phyloP scores from a whole-genome alignment of 2,888 invertebrate genomes.

The Lasioglossum morio region DNA sequence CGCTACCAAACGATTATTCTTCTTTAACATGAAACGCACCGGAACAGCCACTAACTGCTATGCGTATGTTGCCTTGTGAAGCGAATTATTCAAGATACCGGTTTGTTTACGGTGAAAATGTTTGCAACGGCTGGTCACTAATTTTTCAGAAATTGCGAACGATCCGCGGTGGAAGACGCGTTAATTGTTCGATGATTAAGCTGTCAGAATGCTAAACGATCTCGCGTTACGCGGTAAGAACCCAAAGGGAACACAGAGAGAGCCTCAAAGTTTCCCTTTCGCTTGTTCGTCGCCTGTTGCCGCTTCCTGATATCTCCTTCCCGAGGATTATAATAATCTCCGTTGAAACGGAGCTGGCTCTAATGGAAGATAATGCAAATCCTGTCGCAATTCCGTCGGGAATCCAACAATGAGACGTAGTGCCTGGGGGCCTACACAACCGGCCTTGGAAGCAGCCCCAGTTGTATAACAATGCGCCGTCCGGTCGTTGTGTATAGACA shows the following conservation, averaged over 20 bases:
- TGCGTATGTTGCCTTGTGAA: no score
- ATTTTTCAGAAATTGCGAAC: no score
- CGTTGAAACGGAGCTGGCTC: slow-evolving; percentile 51
- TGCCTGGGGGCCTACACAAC: slow-evolving; percentile 57
- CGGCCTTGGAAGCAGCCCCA: slow-evolving; percentile 45
- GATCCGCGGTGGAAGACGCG: neutral
- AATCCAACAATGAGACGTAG: slow-evolving; percentile 68
- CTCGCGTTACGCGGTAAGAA: neutral
- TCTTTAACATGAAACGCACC: neutral
- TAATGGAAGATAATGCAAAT: slow-evolving; percentile 66
- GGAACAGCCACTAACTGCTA: neutral
- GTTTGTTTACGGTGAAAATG: neutral
- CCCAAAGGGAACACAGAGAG: neutral
- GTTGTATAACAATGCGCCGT: slow-evolving; percentile 50
- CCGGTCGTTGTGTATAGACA: slow-evolving; percentile 30
- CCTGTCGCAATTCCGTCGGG: slow-evolving; percentile 59
- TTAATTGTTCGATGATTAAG: neutral
- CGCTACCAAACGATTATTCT: neutral
- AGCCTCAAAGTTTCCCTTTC: neutral
- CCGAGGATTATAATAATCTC: slow-evolving; percentile 58
- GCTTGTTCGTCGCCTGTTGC: neutral
- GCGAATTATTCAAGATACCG: no score
- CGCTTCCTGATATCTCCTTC: neutral
- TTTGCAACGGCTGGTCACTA: no score
- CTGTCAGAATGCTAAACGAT: neutral